Percentiles rank a stretch among this genome's conserved stretches.
Conservation (phyloP, 1,140 invertebrate genomes). For the Drosophila equinoxialis region DNA sequence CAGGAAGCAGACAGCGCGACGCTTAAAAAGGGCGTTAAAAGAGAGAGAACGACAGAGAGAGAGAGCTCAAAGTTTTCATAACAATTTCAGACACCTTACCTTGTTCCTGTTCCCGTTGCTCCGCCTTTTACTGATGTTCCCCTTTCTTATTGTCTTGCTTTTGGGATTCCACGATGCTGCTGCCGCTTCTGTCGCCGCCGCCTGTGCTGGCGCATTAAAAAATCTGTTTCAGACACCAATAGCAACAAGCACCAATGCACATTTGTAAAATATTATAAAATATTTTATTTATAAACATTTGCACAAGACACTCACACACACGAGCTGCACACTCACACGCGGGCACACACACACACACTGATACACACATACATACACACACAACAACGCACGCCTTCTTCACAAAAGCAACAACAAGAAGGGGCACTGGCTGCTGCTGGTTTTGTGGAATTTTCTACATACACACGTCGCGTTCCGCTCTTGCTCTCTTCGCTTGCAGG, state of each 20-base stretch:
- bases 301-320: constrained; percentile 48
- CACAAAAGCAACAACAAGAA: constrained; percentile 11
- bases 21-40: constrained; percentile 74
- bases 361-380: too few species aligned
- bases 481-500: constrained; percentile 12
- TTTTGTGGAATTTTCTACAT: constrained; percentile 75
- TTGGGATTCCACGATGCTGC: constrained; percentile 55
- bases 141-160: constrained; percentile 11
- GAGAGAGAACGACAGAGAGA: neutral
- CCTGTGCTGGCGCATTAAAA: constrained; percentile 51
- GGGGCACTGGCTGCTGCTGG: constrained; percentile 57
- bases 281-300: constrained; percentile 64
- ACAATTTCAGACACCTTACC: constrained; percentile 51
- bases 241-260: constrained; percentile 57
- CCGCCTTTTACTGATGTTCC: constrained; percentile 21
- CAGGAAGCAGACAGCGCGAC: constrained; percentile 72
- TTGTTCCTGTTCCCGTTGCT: constrained; percentile 41
- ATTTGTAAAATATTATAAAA: constrained; percentile 64
- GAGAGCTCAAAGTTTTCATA: constrained; percentile 37
- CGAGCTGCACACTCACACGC: constrained; percentile 30
- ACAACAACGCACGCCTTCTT: constrained; percentile 20
- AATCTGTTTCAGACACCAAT: constrained; percentile 33
- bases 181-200: constrained; percentile 22
- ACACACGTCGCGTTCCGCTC: constrained; percentile 32
- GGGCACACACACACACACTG: too few species aligned